Evolutionary conservation across 2,113 vertebrate species (phyloP).

Genomic region (Stigmatopora argus): DNA sequence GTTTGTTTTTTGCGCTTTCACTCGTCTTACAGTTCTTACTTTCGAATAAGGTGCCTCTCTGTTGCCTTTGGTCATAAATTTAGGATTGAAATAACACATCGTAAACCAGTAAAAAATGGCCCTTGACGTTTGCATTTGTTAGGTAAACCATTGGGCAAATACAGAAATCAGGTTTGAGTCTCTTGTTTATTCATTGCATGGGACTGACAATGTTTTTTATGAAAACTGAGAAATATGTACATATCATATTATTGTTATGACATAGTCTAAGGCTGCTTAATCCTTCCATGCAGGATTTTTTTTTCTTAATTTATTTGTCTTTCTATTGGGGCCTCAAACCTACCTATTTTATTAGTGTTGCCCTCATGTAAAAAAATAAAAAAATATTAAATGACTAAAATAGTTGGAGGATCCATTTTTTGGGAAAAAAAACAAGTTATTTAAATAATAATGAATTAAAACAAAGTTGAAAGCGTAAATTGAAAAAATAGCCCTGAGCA

Average conservation of each 20-base stretch:
- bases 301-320: too few species aligned
- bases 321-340: too few species aligned
- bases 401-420: too few species aligned
- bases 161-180: conserved; percentile 22
- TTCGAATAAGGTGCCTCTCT: conserved; percentile 2
- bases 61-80: conserved; percentile 19
- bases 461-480: too few species aligned
- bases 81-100: conserved; percentile 25
- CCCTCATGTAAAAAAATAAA: too few species aligned
- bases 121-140: conserved; percentile 26
- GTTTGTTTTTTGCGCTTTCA: conserved; percentile 3
- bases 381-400: too few species aligned
- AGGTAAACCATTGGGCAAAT: conserved; percentile 24
- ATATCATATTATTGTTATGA: not conserved
- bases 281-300: too few species aligned
- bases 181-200: conserved; percentile 7
- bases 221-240: not conserved
- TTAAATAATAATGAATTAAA: too few species aligned
- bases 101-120: conserved; percentile 23
- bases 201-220: not conserved
- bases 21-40: conserved; percentile 17
- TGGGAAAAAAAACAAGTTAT: too few species aligned
- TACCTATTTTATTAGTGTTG: too few species aligned
- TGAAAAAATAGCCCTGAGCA: too few species aligned
- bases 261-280: not conserved